Evolutionary conservation across 2,113 vertebrate genomes (phyloP), one percentile per base, ranked within the genome.

Genomic region (Theropithecus gelada): DNA sequence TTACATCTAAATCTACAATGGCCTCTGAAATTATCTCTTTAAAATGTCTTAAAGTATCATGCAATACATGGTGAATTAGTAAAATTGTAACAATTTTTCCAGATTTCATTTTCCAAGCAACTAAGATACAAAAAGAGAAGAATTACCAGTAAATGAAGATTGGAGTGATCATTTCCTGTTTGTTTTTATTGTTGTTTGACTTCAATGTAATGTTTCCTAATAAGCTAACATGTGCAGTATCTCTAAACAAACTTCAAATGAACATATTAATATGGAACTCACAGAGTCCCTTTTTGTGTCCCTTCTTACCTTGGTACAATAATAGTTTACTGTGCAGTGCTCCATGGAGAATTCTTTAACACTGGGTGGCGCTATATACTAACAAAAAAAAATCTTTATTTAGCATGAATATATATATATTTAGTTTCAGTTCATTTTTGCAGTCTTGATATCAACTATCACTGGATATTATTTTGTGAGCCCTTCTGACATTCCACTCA

Each of bases 301-400:
- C 66, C 81, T 82, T 87, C 78, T 43, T 48, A 57, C 61, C 83
- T 59, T 81, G 85, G 20, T 55, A 43, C 20, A 11, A 30, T 6
- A 11, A 30, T 6, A 91, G 50, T 52, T 84, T 64, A 72, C 40
- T 30, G 23, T 48, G 8, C 40, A 61, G 64, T 40, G 18, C 16
- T 57, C 95, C 66, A 45, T 3, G 59, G 95, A 97, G 96, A 97
- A 97, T 87, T 55, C 43, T 61, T 0, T 14, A 95, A 96, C 98
- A 97, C 98, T 97, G 78, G 98, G 97, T 98, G 98, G 98, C 97
- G 97, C 97, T 97, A 76, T 55, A 96, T 64, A 96, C 97, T 86
- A 97, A 97, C 85, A 92, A 75, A 98, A 97, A 98, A 97, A 96
- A 86, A 64, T 32, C 92, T 90, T 79, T 91, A 96, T 78, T 94